Percentiles rank a stretch among this genome's conserved stretches.
Conservation (phyloP, 2,113 vertebrate genomes). For the Esox niger region DNA sequence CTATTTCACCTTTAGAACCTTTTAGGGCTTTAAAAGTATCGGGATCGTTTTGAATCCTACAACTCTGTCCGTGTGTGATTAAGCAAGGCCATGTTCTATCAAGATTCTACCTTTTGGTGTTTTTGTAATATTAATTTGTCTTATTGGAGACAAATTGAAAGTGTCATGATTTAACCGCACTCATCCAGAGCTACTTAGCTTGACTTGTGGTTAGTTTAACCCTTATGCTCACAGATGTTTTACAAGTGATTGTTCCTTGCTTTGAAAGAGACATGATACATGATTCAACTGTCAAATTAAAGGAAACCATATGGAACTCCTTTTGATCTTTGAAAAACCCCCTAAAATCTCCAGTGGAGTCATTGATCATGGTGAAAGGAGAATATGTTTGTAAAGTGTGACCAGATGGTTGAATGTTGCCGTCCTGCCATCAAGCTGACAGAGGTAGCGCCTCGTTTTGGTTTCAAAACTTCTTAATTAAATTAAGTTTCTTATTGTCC, state of each 20-base stretch:
- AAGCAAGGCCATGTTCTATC: not conserved
- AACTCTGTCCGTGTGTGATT: not conserved
- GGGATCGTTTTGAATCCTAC: not conserved
- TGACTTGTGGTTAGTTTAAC: not conserved
- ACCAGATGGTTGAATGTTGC: not conserved
- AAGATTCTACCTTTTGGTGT: not conserved
- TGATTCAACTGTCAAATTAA: too few species aligned
- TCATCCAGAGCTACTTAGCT: too few species aligned
- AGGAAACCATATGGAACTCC: not conserved
- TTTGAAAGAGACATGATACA: slow-evolving; percentile 2
- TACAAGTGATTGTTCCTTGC: not conserved
- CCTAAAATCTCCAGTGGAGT: not conserved
- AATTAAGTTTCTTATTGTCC: not conserved
- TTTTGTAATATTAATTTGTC: not conserved
- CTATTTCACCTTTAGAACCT: not conserved
- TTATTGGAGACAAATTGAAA: not conserved
- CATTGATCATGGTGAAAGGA: not conserved
- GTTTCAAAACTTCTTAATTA: not conserved
- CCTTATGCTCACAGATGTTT: not conserved
- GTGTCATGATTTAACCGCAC: too few species aligned
- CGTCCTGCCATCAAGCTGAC: too few species aligned
- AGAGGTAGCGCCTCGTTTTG: not conserved
- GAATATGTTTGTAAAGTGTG: not conserved
- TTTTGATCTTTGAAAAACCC: not conserved
- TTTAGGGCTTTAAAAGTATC: not conserved